Evolutionary conservation across 2,888 invertebrate species (phyloP).

Genomic region (Neoscelio sp.): DNA sequence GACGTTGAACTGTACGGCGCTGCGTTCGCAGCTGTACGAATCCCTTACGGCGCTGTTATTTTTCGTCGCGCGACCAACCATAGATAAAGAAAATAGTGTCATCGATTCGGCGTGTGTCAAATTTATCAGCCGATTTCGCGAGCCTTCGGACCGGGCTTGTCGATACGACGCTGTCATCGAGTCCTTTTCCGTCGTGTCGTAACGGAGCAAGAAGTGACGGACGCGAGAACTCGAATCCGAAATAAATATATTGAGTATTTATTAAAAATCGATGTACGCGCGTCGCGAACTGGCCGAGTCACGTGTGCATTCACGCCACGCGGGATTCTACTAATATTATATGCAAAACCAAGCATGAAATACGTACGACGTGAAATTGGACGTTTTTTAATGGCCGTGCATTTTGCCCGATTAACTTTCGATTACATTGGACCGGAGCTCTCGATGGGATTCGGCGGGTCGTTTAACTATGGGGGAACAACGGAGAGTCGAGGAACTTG

Average conservation of each 20-base stretch:
- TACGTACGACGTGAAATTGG: slow-evolving; percentile 69
- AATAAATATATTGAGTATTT: not conserved
- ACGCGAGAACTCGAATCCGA: no score
- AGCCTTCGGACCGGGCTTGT: slow-evolving; percentile 1
- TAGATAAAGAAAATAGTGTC: slow-evolving; percentile 16
- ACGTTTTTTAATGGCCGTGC: slow-evolving; percentile 33
- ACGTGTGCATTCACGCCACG: slow-evolving; percentile 55
- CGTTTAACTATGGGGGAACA: no score
- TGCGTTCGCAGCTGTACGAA: not conserved
- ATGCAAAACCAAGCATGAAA: slow-evolving; percentile 75
- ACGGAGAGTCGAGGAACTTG: no score
- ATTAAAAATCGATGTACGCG: not conserved
- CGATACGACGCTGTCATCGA: slow-evolving; percentile 1
- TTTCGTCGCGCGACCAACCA: slow-evolving; percentile 5
- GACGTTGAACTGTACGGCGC: not conserved
- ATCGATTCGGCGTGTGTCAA: slow-evolving; percentile 11
- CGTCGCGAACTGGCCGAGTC: slow-evolving; percentile 11
- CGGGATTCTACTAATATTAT: slow-evolving; percentile 73
- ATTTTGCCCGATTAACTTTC: no score
- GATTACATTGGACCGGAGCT: no score
- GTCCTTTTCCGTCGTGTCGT: no score
- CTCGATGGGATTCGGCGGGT: no score
- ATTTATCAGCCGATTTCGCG: slow-evolving; percentile 16
- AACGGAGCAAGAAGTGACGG: no score
- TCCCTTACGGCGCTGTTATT: slow-evolving; percentile 4